Evolutionary conservation across 2,797 vertebrate genomes (phyloP).

Genomic region (Amphiprion clarkii): DNA sequence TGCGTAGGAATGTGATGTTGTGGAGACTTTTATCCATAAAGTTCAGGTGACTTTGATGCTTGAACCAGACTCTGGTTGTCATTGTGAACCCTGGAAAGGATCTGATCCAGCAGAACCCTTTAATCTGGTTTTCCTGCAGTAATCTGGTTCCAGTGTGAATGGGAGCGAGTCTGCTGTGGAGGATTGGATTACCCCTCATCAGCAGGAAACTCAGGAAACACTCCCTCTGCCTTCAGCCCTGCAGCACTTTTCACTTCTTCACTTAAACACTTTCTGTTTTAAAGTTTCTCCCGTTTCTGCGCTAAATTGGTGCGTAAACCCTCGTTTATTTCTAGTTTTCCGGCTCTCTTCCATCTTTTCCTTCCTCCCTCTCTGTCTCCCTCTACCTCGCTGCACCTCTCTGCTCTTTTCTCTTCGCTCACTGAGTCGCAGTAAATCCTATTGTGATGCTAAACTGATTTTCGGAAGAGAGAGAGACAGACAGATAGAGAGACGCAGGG

Average conservation of each 20-base stretch:
- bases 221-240: neutral
- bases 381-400: conserved; percentile 22
- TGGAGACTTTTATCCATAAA: too few species aligned
- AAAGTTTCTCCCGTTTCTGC: neutral
- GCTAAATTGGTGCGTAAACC: too few species aligned
- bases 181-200: conserved; percentile 52
- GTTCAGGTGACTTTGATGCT: too few species aligned
- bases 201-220: conserved; percentile 26
- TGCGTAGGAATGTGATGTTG: too few species aligned
- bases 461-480: conserved; percentile 82
- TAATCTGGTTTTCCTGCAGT: conserved; percentile 5
- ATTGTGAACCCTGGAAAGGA: conserved; percentile 13
- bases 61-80: neutral
- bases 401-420: conserved; percentile 87
- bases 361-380: conserved; percentile 8
- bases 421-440: conserved; percentile 90
- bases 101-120: conserved; percentile 15
- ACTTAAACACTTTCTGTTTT: neutral
- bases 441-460: conserved; percentile 95
- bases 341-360: neutral
- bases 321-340: neutral
- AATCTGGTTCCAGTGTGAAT: conserved; percentile 51
- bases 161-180: conserved; percentile 25
- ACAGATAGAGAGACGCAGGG: conserved; percentile 40
- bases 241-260: too few species aligned